These are phyloP conservation scores for Rhyacichthys aspro DNA, from an alignment of 2,797 vertebrate species.

Conservation along the genomic window DNA sequence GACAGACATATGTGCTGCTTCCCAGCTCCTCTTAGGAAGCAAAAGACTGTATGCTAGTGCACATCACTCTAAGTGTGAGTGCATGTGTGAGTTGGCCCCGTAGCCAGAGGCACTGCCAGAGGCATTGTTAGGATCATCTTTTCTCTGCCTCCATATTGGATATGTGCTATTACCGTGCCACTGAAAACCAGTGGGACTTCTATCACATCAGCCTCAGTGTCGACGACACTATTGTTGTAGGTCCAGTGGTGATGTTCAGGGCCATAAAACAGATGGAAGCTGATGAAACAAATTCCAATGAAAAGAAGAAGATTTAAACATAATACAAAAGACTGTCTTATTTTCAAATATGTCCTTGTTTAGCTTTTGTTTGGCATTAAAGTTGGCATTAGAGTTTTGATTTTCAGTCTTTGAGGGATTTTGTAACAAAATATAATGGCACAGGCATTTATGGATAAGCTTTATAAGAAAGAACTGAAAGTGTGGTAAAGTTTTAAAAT, in stretches of 20 bases:
- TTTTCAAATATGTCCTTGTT: too few species aligned
- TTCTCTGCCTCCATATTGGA: conserved; percentile 66
- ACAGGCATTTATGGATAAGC: too few species aligned
- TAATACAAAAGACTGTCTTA: neutral
- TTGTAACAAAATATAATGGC: too few species aligned
- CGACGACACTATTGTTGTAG: conserved; percentile 30
- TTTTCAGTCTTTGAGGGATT: too few species aligned
- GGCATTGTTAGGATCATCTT: conserved; percentile 73
- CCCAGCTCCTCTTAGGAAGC: conserved; percentile 48
- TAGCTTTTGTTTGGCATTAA: too few species aligned
- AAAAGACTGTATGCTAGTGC: conserved; percentile 48
- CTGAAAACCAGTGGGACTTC: conserved; percentile 59
- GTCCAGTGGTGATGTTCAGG: conserved; percentile 14
- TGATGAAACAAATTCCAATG: conserved; percentile 16
- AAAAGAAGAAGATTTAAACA: conserved; percentile 9
- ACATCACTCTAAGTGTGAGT: conserved; percentile 17
- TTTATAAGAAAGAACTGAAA: too few species aligned
- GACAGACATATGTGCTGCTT: conserved; percentile 56
- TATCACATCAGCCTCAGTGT: conserved; percentile 44
- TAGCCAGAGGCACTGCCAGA: conserved; percentile 70
- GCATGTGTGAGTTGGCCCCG: conserved; percentile 42
- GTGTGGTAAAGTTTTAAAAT: too few species aligned
- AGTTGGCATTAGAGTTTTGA: too few species aligned
- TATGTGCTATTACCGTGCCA: conserved; percentile 61
- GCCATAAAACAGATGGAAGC: conserved; percentile 23